A percentile compares a stretch with the other conserved stretches of the same genome.
These are phyloP conservation scores for Numida meleagris DNA, from an alignment of 2,113 vertebrate species.

Conservation along the genomic window DNA sequence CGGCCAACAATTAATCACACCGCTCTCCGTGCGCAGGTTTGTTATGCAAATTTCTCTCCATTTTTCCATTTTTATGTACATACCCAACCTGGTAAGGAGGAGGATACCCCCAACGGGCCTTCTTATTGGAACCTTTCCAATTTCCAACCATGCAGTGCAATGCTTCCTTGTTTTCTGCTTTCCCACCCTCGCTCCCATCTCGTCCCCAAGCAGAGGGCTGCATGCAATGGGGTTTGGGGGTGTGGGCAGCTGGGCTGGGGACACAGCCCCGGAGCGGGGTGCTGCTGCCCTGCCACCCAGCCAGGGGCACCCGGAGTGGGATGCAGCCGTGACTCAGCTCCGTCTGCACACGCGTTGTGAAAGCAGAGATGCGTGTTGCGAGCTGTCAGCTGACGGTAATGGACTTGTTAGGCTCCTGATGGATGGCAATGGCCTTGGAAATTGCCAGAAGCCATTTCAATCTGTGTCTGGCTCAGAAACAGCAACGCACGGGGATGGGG, in stretches of 20 bases:
- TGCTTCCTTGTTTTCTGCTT: not conserved
- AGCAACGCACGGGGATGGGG: rapidly evolving
- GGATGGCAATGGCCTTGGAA: not conserved
- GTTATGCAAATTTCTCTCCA: rapidly evolving
- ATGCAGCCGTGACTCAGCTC: not conserved
- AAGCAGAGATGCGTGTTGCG: not conserved
- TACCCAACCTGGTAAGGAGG: not conserved
- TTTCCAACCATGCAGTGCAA: rapidly evolving
- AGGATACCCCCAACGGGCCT: rapidly evolving
- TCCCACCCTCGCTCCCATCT: not conserved
- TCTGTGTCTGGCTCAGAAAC: not conserved
- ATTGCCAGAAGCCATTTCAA: constrained; percentile 25
- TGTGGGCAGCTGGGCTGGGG: not conserved
- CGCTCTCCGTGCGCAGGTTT: rapidly evolving
- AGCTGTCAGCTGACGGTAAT: constrained; percentile 29
- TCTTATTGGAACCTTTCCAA: rapidly evolving
- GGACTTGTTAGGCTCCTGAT: constrained; percentile 44
- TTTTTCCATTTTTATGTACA: not conserved
- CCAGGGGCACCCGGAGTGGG: rapidly evolving
- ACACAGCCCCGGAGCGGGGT: not conserved
- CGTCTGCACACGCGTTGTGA: not conserved
- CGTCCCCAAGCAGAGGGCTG: not conserved
- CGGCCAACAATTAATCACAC: rapidly evolving
- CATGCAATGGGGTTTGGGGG: rapidly evolving
- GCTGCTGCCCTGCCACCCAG: rapidly evolving